A percentile compares a stretch with the other conserved stretches of the same genome.
phyloP scores from a whole-genome alignment of 2,888 invertebrate genomes.

The Rapana venosa region DNA sequence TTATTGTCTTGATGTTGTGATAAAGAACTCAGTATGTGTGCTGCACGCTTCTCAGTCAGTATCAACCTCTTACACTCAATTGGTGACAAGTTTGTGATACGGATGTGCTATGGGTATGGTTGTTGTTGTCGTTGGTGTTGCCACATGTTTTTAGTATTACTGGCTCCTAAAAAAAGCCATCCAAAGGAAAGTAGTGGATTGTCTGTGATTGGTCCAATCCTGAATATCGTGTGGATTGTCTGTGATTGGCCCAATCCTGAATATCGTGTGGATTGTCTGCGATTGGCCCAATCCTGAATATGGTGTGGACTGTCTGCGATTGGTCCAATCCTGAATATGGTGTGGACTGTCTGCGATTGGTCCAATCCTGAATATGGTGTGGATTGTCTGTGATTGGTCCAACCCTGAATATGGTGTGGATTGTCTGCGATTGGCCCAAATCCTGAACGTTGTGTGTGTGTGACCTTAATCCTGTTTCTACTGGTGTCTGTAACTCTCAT shows the following conservation, averaged over 20 bases:
- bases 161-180: background rate
- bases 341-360: background rate
- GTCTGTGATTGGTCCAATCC: background rate
- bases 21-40: background rate
- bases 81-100: background rate
- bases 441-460: too few species aligned
- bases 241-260: too few species aligned
- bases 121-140: background rate
- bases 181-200: background rate
- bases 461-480: too few species aligned
- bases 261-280: background rate
- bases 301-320: background rate
- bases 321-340: background rate
- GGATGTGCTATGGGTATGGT: background rate
- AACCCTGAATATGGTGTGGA: background rate
- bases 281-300: background rate
- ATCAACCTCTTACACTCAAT: too few species aligned
- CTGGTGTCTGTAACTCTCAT: too few species aligned
- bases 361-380: background rate
- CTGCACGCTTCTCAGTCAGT: background rate
- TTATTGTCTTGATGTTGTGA: slow-evolving; percentile 3
- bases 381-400: background rate
- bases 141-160: background rate
- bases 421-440: too few species aligned
- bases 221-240: too few species aligned